A percentile compares a stretch with the other conserved stretches of the same genome.
Conservation (phyloP, 1,140 invertebrate genomes). For the Limonius californicus region DNA sequence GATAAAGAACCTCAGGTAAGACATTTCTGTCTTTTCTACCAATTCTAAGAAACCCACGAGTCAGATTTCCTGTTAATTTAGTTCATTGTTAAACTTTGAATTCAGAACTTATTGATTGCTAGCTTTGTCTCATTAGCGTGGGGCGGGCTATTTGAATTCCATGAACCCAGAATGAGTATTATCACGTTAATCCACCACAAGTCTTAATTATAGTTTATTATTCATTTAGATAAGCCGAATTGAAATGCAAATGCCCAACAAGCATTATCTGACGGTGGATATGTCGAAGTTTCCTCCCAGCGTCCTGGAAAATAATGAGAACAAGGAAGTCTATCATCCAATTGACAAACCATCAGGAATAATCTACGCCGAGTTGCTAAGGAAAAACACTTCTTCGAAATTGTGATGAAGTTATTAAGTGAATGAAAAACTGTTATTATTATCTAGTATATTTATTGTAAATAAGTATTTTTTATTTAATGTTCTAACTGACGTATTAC, state of each 20-base stretch:
- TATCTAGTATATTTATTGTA: too few species aligned
- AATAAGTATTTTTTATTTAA: too few species aligned
- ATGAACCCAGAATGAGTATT: too few species aligned
- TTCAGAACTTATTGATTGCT: too few species aligned
- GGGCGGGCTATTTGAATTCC: too few species aligned
- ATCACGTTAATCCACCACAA: too few species aligned
- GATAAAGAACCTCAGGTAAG: constrained; percentile 60
- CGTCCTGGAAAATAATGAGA: constrained; percentile 53
- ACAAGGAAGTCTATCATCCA: constrained; percentile 68
- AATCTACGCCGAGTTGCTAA: constrained; percentile 64
- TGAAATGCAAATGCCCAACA: constrained; percentile 74
- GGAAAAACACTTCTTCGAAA: constrained; percentile 54
- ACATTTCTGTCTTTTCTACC: not conserved
- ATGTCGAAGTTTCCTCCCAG: constrained; percentile 63
- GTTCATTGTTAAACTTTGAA: too few species aligned
- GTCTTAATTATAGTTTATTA: constrained; percentile 1
- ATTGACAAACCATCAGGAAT: constrained; percentile 73
- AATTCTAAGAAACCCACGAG: too few species aligned
- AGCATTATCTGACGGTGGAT: constrained; percentile 72
- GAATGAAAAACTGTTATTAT: too few species aligned
- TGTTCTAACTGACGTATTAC: too few species aligned
- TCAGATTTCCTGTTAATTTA: too few species aligned
- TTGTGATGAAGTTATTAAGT: constrained; percentile 37
- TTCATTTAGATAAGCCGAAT: constrained; percentile 59
- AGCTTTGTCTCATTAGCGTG: too few species aligned